phyloP scores from a whole-genome alignment of 2,113 vertebrate genomes.

The Ascaphus truei region DNA sequence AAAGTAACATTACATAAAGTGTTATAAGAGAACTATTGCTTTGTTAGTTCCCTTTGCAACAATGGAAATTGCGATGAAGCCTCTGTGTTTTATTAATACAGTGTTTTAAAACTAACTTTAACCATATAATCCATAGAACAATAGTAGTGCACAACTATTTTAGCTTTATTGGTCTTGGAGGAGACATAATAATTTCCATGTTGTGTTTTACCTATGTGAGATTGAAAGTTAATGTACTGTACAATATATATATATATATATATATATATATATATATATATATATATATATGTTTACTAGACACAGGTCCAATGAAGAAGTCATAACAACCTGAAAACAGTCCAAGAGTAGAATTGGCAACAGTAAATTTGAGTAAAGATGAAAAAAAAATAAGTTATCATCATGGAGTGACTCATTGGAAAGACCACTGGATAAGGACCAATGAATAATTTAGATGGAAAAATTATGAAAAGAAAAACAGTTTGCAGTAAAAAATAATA shows the following conservation, averaged over 20 bases:
- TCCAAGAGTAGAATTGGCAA: not conserved
- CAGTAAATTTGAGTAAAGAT: not conserved
- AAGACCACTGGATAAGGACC: not conserved
- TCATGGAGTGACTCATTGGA: not conserved
- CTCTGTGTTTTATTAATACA: not conserved
- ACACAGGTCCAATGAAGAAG: not conserved
- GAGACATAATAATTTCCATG: not conserved
- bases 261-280: not conserved
- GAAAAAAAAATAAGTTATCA: slow-evolving; percentile 12
- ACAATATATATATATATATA: not conserved
- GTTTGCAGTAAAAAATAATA: too few species aligned
- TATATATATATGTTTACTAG: not conserved
- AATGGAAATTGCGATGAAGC: not conserved
- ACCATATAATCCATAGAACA: not conserved
- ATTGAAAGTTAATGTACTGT: not conserved
- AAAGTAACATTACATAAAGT: too few species aligned
- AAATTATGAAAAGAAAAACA: not conserved
- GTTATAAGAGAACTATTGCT: too few species aligned
- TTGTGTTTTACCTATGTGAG: not conserved
- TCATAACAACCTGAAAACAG: slow-evolving; percentile 1
- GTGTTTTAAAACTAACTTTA: not conserved
- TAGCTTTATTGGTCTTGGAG: not conserved
- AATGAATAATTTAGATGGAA: not conserved
- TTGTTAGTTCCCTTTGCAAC: too few species aligned
- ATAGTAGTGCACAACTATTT: not conserved